Evolutionary conservation across 2,888 invertebrate genomes (phyloP).

Genomic region (Gortyna flavago): DNA sequence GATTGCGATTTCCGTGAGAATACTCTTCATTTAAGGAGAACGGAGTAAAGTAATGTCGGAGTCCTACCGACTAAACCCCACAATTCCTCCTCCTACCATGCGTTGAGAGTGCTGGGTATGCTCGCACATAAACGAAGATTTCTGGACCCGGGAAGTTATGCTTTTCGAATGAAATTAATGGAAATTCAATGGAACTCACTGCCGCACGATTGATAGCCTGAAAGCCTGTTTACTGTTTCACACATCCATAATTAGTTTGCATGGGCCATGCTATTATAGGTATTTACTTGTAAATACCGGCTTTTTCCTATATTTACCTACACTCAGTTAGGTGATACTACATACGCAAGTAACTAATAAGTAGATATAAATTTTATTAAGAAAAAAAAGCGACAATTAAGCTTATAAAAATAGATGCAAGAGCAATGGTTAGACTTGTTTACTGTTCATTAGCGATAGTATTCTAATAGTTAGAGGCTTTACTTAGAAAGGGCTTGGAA

Average conservation of each 20-base stretch:
- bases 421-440: slow-evolving; percentile 5
- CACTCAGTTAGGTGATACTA: not conserved
- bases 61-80: not conserved
- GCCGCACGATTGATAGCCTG: not conserved
- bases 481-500: slow-evolving; percentile 62
- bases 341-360: slow-evolving; percentile 6
- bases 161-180: not conserved
- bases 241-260: not conserved
- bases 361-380: not conserved
- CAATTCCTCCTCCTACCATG: not conserved
- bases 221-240: not conserved
- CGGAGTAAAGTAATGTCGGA: too few relatives aligned
- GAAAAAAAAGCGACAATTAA: slow-evolving; percentile 14
- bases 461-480: slow-evolving; percentile 25
- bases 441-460: slow-evolving; percentile 18
- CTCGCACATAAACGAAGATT: not conserved
- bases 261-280: not conserved
- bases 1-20: not conserved
- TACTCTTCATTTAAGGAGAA: not conserved
- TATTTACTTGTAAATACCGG: not conserved
- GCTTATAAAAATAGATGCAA: slow-evolving; percentile 12
- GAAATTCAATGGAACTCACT: not conserved
- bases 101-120: too few relatives aligned
- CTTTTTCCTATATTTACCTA: not conserved
- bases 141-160: not conserved